Conservation (phyloP, 2,113 vertebrate genomes). For the Phylloscopus whistleri region DNA sequence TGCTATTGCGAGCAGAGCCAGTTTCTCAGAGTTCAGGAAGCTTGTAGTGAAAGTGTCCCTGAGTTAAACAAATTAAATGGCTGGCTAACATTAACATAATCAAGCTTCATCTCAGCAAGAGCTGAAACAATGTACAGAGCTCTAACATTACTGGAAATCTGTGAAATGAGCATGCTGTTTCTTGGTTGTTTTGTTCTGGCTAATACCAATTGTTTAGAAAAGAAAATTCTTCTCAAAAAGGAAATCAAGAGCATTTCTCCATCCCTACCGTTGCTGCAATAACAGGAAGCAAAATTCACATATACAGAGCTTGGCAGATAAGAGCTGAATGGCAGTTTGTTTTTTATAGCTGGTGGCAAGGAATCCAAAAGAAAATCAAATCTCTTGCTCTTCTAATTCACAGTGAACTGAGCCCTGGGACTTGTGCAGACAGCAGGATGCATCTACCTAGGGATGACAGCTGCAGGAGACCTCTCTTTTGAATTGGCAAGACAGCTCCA, state of each 20-base stretch:
- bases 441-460: background rate
- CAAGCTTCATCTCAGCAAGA: constrained; percentile 57
- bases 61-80: constrained; percentile 41
- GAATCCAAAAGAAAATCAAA: constrained; percentile 53
- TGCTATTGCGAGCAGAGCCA: background rate
- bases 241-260: constrained; percentile 77
- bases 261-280: constrained; percentile 69
- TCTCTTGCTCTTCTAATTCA: constrained; percentile 12
- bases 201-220: constrained; percentile 76
- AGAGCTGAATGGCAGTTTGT: constrained; percentile 71
- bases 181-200: constrained; percentile 74
- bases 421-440: background rate
- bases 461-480: background rate
- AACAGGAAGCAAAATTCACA: constrained; percentile 81
- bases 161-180: constrained; percentile 60
- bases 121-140: constrained; percentile 66
- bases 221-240: constrained; percentile 74
- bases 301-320: constrained; percentile 77
- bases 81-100: constrained; percentile 27
- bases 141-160: constrained; percentile 74
- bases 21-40: background rate
- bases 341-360: constrained; percentile 56
- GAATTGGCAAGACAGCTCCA: background rate
- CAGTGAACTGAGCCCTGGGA: background rate
- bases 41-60: background rate